Evolutionary conservation across 2,888 invertebrate species (phyloP), one percentile per base, ranked within the genome.

Genomic region (Agonopterix alstromeriana): DNA sequence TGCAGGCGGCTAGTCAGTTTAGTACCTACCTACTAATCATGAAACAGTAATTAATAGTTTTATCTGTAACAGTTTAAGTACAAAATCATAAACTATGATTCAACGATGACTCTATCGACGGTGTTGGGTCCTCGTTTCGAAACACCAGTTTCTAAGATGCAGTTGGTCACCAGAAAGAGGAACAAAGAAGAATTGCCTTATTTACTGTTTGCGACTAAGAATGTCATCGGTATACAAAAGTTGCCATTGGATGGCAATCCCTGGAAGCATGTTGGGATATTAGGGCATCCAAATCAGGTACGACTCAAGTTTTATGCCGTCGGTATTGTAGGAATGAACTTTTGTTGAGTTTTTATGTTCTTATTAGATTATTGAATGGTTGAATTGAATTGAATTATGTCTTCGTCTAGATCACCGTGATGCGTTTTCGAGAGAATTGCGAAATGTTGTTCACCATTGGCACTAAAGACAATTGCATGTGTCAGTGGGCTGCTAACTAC

Each of bases 161-260:
- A 79, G 60, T 68, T 90, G 47, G 56, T 90, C 27, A 72, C 76
- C 9, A 67, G 62, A 4, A 61, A 48, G 10, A 65, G 77, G 27
- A 68, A 54, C 1, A 63, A 61, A 43, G 70, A 59, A 9, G 48
- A 56, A 11, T 45, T 56, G 45, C 73, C 76, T 14, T 93, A 93
- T 65, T 68, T 94, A 61, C 72, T 93, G 35, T 94, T 93, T 63
- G 84, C 90, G 10, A 93, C 92, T 1, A 84, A 90, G 43, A 91
- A 90, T 58, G 89, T 92, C 57, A 89, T 95, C 7, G 95, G 95
- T 0, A 70, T 94, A 12, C 92, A 93, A 67, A 89, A 91, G 53
- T 65, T 93, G 64, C 94, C 94, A 0, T 74, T 93, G 0, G 93
- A 94, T 67, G 95, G 95, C 0, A 95, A 94, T 72, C 95, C 94